These are phyloP conservation scores for Gorsachius goisagi DNA, from an alignment of 2,113 vertebrate genomes.

Conservation along the genomic window DNA sequence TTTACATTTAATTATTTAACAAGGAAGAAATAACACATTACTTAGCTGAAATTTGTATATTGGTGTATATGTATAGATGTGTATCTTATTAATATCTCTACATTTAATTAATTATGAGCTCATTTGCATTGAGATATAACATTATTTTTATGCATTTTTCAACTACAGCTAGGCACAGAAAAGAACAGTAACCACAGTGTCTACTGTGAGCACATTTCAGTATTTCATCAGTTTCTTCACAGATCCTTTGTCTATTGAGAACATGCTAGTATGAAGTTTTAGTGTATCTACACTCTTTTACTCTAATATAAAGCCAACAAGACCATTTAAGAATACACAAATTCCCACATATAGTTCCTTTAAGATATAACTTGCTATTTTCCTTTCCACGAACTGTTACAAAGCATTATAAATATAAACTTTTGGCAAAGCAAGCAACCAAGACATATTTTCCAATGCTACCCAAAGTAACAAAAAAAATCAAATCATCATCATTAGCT, in stretches of 20 bases:
- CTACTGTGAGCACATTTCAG: conserved; percentile 12
- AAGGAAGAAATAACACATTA: background rate
- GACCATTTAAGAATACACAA: background rate
- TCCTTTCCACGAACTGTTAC: background rate
- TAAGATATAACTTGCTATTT: background rate
- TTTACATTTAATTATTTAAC: conserved; percentile 24
- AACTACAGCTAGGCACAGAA: background rate
- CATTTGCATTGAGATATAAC: background rate
- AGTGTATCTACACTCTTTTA: background rate
- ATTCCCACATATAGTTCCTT: background rate
- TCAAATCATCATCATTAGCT: background rate
- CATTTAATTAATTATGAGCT: background rate
- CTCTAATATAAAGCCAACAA: background rate
- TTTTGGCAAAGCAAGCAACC: background rate
- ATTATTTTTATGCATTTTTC: conserved; percentile 4
- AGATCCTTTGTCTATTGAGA: conserved; percentile 14
- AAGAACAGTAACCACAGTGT: conserved; percentile 25
- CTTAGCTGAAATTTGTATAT: background rate
- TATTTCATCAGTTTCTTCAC: conserved; percentile 2
- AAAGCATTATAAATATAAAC: background rate
- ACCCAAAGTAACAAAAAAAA: background rate
- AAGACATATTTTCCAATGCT: background rate
- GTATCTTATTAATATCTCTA: background rate
- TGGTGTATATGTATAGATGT: background rate
- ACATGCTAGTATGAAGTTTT: background rate